Conservation (phyloP, 1,140 invertebrate genomes). For the fruit fly (Drosophila melanogaster) region Release_6_plus_ISO1_MT NT_033779.5:19118001-19118500, state of each 20-base stretch:
- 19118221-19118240: constrained; percentile 1
- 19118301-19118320: constrained; percentile 32
- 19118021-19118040: constrained; percentile 95
- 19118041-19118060: constrained; percentile 95
- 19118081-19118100: constrained; percentile 94
- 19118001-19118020: constrained; percentile 98
- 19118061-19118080: constrained; percentile 90
- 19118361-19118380: neutral
- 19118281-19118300: constrained; percentile 36
- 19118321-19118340: constrained; percentile 1
- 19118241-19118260: neutral
- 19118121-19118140: constrained; percentile 88
- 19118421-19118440: too few species aligned
- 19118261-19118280: constrained; percentile 8
- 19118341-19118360: neutral
- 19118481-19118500: neutral
- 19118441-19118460: too few species aligned
- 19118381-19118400: neutral
- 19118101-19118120: constrained; percentile 92
- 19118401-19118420: too few species aligned
- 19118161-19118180: constrained; percentile 27
- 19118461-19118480: neutral
- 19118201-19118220: constrained; percentile 35
- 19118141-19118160: constrained; percentile 55
- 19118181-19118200: constrained; percentile 50